Evolutionary conservation across 2,888 invertebrate genomes (phyloP).

Genomic region (Chironomus tentans): DNA sequence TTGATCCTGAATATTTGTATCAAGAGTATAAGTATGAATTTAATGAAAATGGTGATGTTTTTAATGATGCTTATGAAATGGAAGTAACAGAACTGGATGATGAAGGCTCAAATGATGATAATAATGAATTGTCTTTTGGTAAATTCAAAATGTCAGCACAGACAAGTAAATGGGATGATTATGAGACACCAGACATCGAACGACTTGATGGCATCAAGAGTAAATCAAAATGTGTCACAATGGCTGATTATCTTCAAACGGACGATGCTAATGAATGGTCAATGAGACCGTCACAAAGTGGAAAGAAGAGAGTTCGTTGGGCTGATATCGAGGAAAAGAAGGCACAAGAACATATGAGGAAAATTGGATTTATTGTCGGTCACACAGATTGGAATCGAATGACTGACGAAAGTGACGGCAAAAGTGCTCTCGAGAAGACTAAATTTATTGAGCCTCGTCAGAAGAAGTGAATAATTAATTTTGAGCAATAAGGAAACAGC

Average conservation of each 20-base stretch:
- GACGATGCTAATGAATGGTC: slow-evolving; percentile 53
- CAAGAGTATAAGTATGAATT: slow-evolving; percentile 47
- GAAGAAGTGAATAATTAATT: slow-evolving; percentile 30
- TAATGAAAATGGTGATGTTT: slow-evolving; percentile 53
- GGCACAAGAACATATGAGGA: slow-evolving; percentile 84
- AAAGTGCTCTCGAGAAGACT: slow-evolving; percentile 83
- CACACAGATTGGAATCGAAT: slow-evolving; percentile 90
- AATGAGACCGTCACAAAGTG: slow-evolving; percentile 51
- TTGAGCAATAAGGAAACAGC: too few relatives aligned
- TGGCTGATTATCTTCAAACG: slow-evolving; percentile 85
- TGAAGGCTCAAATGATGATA: not conserved
- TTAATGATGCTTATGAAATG: slow-evolving; percentile 28
- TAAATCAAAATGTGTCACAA: slow-evolving; percentile 65
- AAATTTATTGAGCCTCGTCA: slow-evolving; percentile 73
- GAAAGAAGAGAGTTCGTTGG: slow-evolving; percentile 94
- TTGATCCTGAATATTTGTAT: slow-evolving; percentile 75
- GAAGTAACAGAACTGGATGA: not conserved
- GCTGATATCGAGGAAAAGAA: slow-evolving; percentile 92
- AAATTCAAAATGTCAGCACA: slow-evolving; percentile 30
- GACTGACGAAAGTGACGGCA: slow-evolving; percentile 85
- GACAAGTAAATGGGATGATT: slow-evolving; percentile 43
- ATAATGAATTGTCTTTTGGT: not conserved
- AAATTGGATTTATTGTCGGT: slow-evolving; percentile 93
- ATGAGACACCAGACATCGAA: slow-evolving; percentile 48
- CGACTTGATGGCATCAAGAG: slow-evolving; percentile 81